Percentiles rank a stretch among this genome's conserved stretches.
Evolutionary conservation across 2,797 vertebrate species (phyloP).

Genomic region (Schizopygopsis pylzovi): DNA sequence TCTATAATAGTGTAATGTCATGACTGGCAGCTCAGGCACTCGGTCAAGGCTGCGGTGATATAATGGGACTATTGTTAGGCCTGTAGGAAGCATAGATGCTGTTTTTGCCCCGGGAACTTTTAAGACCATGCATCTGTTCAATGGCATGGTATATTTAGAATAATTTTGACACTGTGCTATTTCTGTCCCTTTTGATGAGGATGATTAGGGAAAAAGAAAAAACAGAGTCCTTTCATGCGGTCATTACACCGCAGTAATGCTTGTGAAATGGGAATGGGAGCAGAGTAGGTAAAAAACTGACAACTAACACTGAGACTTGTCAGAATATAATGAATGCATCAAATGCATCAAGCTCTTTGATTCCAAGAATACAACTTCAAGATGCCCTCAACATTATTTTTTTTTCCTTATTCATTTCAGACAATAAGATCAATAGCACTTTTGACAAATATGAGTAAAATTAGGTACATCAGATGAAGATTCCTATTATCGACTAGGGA

Average conservation of each 20-base stretch:
- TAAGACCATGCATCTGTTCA: conserved; percentile 2
- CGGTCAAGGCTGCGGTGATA: conserved; percentile 25
- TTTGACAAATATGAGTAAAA: conserved; percentile 16
- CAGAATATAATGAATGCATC: background rate
- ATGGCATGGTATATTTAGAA: conserved; percentile 15
- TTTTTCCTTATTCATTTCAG: background rate
- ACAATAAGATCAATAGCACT: background rate
- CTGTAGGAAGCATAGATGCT: background rate
- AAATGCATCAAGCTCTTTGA: background rate
- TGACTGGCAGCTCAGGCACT: conserved; percentile 33
- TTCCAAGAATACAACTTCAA: background rate
- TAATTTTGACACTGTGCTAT: conserved; percentile 16
- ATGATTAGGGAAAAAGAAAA: conserved; percentile 9
- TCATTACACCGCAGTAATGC: background rate
- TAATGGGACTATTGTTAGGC: conserved; percentile 40
- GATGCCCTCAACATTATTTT: background rate
- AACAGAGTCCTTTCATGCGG: background rate
- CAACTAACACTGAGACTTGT: background rate
- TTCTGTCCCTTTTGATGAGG: conserved; percentile 14
- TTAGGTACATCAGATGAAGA: background rate
- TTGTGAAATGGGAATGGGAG: background rate
- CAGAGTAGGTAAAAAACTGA: background rate
- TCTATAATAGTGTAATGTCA: conserved; percentile 38
- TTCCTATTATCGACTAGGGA: background rate
- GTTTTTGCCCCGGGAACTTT: background rate